Evolutionary conservation across 2,888 invertebrate species (phyloP).

Genomic region (Drosophila diplacantha): DNA sequence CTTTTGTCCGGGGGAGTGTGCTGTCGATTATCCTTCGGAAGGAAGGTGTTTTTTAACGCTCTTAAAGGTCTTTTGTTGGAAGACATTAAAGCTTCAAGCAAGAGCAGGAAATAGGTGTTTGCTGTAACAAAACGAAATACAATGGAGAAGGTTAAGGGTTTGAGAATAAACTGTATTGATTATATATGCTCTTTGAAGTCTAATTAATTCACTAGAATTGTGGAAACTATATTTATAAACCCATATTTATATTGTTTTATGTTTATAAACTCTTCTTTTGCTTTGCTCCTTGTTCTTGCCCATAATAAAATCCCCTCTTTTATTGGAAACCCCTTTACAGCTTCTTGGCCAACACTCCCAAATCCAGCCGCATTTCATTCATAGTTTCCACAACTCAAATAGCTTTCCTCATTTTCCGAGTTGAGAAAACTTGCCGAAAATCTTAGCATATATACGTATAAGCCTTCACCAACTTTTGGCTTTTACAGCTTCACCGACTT

Average conservation of each 20-base stretch:
- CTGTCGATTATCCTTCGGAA: slow-evolving; percentile 36
- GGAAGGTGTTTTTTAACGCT: slow-evolving; percentile 37
- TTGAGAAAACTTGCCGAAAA: slow-evolving; percentile 27
- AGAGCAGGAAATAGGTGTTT: neutral
- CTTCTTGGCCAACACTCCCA: neutral
- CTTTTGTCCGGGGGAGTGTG: slow-evolving; percentile 24
- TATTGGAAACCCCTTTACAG: neutral
- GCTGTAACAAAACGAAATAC: neutral
- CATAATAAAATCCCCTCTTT: neutral
- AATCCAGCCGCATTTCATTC: slow-evolving; percentile 18
- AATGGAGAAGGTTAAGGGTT: neutral
- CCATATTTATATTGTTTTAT: neutral
- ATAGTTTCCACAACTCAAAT: slow-evolving; percentile 24
- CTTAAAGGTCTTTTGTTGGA: slow-evolving; percentile 15
- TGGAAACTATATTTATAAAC: too few relatives aligned
- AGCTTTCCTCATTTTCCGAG: slow-evolving; percentile 24
- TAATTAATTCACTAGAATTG: neutral
- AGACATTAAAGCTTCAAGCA: slow-evolving; percentile 19
- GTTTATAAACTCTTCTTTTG: neutral
- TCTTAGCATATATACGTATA: slow-evolving; percentile 14
- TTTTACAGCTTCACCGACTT: slow-evolving; percentile 24
- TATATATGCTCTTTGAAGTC: neutral
- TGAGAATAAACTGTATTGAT: neutral
- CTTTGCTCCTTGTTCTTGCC: neutral
- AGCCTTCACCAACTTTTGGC: slow-evolving; percentile 33